Conservation (phyloP, 2,797 vertebrate species). For the Microchirus variegatus region DNA sequence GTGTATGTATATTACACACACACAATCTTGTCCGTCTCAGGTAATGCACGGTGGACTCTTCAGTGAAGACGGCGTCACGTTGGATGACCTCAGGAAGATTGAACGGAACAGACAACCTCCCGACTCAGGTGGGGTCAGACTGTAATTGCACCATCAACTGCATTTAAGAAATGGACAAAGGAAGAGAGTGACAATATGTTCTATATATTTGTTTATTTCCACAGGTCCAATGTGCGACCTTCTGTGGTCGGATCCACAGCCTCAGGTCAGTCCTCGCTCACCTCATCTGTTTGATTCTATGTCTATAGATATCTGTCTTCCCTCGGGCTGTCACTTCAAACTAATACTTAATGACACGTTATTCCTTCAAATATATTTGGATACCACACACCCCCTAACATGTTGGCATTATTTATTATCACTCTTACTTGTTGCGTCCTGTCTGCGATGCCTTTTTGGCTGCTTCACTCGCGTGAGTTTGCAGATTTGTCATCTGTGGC, state of each 20-base stretch:
- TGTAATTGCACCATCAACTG: neutral
- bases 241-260: conserved; percentile 95
- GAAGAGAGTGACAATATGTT: neutral
- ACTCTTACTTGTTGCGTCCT: no score
- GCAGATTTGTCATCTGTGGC: no score
- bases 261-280: conserved; percentile 84
- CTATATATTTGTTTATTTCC: neutral
- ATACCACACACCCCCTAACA: no score
- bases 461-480: no score
- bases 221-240: conserved; percentile 96
- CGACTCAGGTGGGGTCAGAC: conserved; percentile 84
- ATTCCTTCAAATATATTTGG: no score
- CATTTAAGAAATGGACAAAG: neutral
- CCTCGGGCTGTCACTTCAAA: no score
- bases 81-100: conserved; percentile 93
- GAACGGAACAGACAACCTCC: conserved; percentile 94
- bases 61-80: conserved; percentile 92
- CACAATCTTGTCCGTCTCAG: conserved; percentile 61
- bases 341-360: no score
- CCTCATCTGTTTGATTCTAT: neutral
- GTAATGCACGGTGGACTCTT: conserved; percentile 97
- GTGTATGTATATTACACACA: no score
- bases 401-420: no score
- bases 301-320: neutral
- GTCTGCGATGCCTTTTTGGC: no score